Evolutionary conservation across 2,113 vertebrate species (phyloP).

Genomic region (Cnemophilus loriae): DNA sequence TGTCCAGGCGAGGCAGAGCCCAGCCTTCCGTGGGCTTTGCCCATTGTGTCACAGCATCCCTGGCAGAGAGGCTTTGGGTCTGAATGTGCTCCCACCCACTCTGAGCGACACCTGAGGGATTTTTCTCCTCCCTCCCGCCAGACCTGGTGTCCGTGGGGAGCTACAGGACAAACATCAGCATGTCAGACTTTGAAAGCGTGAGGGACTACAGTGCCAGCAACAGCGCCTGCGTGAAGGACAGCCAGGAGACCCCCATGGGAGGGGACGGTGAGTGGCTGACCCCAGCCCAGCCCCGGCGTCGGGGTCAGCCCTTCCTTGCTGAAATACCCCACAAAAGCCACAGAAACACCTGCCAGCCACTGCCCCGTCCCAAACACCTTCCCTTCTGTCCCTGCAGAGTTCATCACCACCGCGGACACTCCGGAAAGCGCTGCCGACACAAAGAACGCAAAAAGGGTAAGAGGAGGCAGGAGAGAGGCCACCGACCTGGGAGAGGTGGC

Average conservation of each 20-base stretch:
- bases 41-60: accelerated
- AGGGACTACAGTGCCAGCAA: conserved; percentile 51
- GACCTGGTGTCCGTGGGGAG: conserved; percentile 75
- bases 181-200: conserved; percentile 69
- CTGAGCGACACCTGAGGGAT: accelerated
- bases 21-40: accelerated
- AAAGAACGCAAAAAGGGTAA: conserved; percentile 71
- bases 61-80: accelerated
- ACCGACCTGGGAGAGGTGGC: background rate
- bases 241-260: conserved; percentile 51
- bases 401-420: accelerated
- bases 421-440: background rate
- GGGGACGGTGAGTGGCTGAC: conserved; percentile 30
- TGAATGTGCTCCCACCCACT: accelerated
- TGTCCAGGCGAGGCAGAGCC: background rate
- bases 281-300: accelerated
- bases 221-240: background rate
- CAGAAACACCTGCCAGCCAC: background rate
- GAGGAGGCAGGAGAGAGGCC: background rate
- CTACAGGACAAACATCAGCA: conserved; percentile 77
- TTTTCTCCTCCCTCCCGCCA: background rate
- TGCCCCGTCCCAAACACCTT: background rate
- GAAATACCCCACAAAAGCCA: background rate
- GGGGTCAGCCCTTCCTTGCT: background rate
- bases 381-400: conserved; percentile 40